These are phyloP conservation scores for Coenonympha arcania DNA, from an alignment of 2,888 invertebrate species.

Conservation along the genomic window DNA sequence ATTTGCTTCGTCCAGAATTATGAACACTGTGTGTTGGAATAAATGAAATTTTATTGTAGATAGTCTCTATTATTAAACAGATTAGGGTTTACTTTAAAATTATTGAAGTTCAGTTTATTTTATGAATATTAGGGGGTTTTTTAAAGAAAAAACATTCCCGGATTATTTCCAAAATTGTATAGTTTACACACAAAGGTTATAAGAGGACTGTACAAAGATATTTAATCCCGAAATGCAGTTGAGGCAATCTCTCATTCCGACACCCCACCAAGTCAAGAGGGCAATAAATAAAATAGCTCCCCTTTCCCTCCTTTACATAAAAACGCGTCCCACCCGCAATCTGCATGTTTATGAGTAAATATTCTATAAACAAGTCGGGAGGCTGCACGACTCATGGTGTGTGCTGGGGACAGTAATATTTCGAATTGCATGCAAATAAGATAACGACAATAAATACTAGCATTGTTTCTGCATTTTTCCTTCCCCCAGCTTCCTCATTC, in stretches of 20 bases:
- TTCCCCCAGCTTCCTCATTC: slow-evolving; percentile 48
- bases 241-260: slow-evolving; percentile 54
- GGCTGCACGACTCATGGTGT: slow-evolving; percentile 44
- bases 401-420: slow-evolving; percentile 58
- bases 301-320: slow-evolving; percentile 70
- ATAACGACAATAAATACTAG: slow-evolving; percentile 65
- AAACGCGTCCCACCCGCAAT: slow-evolving; percentile 72
- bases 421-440: slow-evolving; percentile 72
- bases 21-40: slow-evolving; percentile 22
- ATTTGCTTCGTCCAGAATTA: slow-evolving; percentile 30
- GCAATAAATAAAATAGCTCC: slow-evolving; percentile 71
- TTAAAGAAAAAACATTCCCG: no score
- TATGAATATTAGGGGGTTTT: background rate
- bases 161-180: background rate
- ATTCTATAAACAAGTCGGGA: slow-evolving; percentile 70
- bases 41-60: slow-evolving; percentile 6
- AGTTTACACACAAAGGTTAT: background rate
- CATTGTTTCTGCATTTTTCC: slow-evolving; percentile 45
- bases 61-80: no score
- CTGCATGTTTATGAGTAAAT: slow-evolving; percentile 74
- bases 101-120: background rate
- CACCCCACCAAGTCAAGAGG: slow-evolving; percentile 62
- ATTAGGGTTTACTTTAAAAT: no score
- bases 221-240: slow-evolving; percentile 39
- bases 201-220: background rate